Base-by-base conservation (phyloP, 2,888 invertebrate genomes). In the Acanthacorydalis orientalis region DNA sequence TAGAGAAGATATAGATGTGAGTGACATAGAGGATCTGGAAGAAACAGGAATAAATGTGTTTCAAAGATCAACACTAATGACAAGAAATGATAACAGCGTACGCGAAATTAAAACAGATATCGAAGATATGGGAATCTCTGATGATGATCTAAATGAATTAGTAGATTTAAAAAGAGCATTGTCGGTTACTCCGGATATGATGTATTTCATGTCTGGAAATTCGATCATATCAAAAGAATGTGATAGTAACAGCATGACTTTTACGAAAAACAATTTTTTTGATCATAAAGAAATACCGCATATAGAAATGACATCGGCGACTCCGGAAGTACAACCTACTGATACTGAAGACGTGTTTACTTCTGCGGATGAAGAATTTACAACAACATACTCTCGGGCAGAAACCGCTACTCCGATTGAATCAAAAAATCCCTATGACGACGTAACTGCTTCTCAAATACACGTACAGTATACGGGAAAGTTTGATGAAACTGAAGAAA, bases 261-360 rank as follows among this genome's bases (percentile, higher is more conserved):
- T 12, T 7, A 37, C n/a, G 1, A 7, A 10, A n/a, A 37, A 12
- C 6, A 6, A n/a, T 37, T 8, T 37, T 8, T 12, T 37, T 9
- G 14, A 37, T 37, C 7, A 37, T 10, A 10, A 23, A 14, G 31
- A 39, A 39, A 11, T 31, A 46, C 40, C 45, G 33, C 42, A 38
- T 32, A 31, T 38, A n/a, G 31, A 47, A 38, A 33, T 15, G n/a
- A 48, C 32, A 23, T 31, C 35, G 4, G n/a, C 11, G 39, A 43
- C 14, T 11, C 42, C 42, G 10, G 47, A 47, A 12, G 10, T 10
- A 23, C 47, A 47, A 31, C 46, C 52, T 10, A 71, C 72, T 1
- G 72, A 72, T 50, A 58, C 63, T 6, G 72, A 73, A 56, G 70
- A 73, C 48, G 51, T 70, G 8, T 62, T 61, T 50, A 57, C 63